Evolutionary conservation across 2,113 vertebrate genomes (phyloP), one percentile per base, ranked within the genome.

Genomic region (Phylloscopus trochilus): DNA sequence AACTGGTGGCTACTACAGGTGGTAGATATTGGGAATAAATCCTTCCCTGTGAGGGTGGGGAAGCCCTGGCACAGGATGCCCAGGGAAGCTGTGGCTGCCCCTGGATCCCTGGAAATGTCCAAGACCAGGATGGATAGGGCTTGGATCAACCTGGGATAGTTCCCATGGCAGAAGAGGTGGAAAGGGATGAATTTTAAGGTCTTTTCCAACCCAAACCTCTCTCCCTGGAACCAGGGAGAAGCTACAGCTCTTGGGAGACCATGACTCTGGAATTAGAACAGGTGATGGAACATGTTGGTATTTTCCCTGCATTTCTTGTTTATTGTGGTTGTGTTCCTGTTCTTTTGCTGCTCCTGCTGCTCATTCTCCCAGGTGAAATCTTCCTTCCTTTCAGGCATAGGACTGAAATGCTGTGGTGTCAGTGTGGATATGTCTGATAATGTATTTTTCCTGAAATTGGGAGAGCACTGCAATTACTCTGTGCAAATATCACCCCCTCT

Each of bases 91-190:
- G 68, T 51, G 58, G 43, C 37, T 74, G 27, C 8, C 22, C 55
- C 73, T 66, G 83, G 35, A 46, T 78, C 52, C 60, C 37, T 73
- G 51, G 21, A 5, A 53, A 5, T 62, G 47, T 17, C 4, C 69
- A 3, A 46, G 23, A 9, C 19, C 59, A 64, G 35, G 13, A 0
- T 63, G 41, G 66, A 70, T 0, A 0, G 30, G 9, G 51, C 17
- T 73, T 89, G 86, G 44, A 74, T 8, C 44, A 74, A 0, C 22
- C 43, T 79, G 75, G 41, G 23, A 13, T 30, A 21, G 13, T 20
- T 73, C 2, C 30, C 30, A 19, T 41, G 19, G 15, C 59, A 49
- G 82, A 56, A 24, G 43, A 58, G 35, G 5, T 41, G 14, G 21
- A 49, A 64, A 28, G 5, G 13, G 11, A 56, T 80, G 31, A 19